Base-by-base conservation (phyloP, 2,888 invertebrate genomes). In the Philereme transversata region DNA sequence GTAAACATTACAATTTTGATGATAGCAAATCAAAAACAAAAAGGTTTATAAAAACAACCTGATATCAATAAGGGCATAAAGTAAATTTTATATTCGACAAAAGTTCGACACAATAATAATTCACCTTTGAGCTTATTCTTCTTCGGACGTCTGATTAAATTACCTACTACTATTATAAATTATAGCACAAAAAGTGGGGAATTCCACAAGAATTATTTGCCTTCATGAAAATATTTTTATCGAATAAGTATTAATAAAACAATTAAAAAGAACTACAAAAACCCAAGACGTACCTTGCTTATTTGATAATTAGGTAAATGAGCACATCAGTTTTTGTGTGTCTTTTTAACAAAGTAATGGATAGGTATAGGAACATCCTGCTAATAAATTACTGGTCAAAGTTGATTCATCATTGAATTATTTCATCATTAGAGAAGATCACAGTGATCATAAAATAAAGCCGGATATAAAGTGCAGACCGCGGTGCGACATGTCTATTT, bases 361-460 rank as follows among this genome's bases (percentile, higher is more conserved):
- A 45, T 51, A 51, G 43, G 40, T 7, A 40, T 35, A 41, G 10
- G 40, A 4, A 51, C 46, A 60, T 54, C 48, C 36, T 57, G 35
- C 45, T 51, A 44, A 64, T 61, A 66, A 62, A 70, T 65, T 48
- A 51, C 60, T 10, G 48, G 66, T 61, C 49, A 65, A 41, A 53
- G 44, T 58, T 76, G 73, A 75, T 33, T 76, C 75, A 77, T 67
- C 66, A 38, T 51, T 40, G 51, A 60, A 11, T 22, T 22, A 46
- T 22, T 46, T 40, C 40, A 40, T 40, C 5, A 40, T 7, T 5
- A 8, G 8, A 40, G 36, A 8, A 46, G 22, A 50, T 44, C n/a
- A 57, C 22, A 51, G 36, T 9, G 10, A 53, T 47, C 11, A 51
- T 60, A 50, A 22, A 22, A 22, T 10, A 43, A 5, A 43, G 10